Percentiles rank a stretch among this genome's conserved stretches.
phyloP scores from a whole-genome alignment of 1,140 invertebrate genomes.

The Globodera ellingtonae region DNA sequence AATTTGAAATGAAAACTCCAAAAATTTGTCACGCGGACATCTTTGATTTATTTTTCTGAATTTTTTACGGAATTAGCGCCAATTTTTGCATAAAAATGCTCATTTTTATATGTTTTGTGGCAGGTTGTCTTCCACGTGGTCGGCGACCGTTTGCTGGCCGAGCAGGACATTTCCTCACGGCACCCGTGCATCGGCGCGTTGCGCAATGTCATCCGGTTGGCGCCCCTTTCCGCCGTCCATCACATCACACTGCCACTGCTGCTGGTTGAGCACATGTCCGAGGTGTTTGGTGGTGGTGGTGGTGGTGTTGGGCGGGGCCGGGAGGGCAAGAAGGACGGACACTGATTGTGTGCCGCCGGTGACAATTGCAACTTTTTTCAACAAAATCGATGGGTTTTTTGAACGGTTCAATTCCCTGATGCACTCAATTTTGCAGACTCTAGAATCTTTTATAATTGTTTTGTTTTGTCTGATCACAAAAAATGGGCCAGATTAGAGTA shows the following conservation, averaged over 20 bases:
- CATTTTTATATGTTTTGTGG: conserved; percentile 66
- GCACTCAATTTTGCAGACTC: too few relatives aligned
- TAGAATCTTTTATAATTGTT: too few relatives aligned
- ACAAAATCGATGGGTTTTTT: too few relatives aligned
- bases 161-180: conserved; percentile 83
- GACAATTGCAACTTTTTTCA: too few relatives aligned
- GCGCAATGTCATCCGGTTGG: conserved; percentile 89
- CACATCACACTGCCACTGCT: conserved; percentile 89
- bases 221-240: conserved; percentile 87
- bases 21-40: neutral
- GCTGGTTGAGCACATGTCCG: conserved; percentile 87
- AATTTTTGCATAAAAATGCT: neutral
- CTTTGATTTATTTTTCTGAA: neutral
- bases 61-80: neutral
- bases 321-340: too few relatives aligned
- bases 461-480: too few relatives aligned
- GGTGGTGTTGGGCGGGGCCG: too few relatives aligned
- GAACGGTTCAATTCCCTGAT: too few relatives aligned
- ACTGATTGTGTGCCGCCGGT: too few relatives aligned
- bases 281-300: conserved; percentile 70
- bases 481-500: too few relatives aligned
- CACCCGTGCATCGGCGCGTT: conserved; percentile 92
- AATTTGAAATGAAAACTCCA: too few relatives aligned
- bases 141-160: conserved; percentile 65
- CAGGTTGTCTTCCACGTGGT: conserved; percentile 94